Evolutionary conservation across 53 echinoderm and acorn worm species (phyloP).

Genomic region (Mesocentrotus franciscanus): DNA sequence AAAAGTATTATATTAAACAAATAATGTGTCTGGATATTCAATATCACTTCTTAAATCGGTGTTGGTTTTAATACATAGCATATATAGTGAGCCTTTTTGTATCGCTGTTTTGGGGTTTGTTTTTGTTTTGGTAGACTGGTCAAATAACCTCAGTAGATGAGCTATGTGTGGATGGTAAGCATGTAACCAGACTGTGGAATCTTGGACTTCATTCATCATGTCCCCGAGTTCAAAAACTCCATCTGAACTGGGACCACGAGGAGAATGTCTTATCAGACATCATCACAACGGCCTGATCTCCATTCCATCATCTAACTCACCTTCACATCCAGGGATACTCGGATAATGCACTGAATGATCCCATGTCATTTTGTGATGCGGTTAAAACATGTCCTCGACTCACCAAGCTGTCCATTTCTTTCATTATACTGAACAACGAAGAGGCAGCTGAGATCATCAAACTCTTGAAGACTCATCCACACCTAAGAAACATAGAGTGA

Average conservation of each 20-base stretch:
- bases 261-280: not conserved
- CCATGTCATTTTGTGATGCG: not conserved
- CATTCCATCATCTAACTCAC: not conserved
- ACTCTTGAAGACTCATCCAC: not conserved
- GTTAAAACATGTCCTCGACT: not conserved
- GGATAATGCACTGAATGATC: not conserved
- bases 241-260: not conserved
- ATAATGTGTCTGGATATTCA: too few relatives aligned
- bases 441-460: not conserved
- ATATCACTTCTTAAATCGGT: too few relatives aligned
- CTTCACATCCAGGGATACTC: not conserved
- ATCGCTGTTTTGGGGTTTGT: too few relatives aligned
- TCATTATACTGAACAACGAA: not conserved
- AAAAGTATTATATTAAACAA: too few relatives aligned
- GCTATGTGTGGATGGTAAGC: not conserved
- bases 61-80: too few relatives aligned
- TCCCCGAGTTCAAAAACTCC: not conserved
- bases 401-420: not conserved
- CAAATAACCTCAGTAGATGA: not conserved
- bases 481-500: too few relatives aligned
- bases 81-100: too few relatives aligned
- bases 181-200: not conserved
- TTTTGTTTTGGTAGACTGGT: not conserved
- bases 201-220: slow-evolving; percentile 22
- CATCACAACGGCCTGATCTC: not conserved